Conservation (phyloP, 2,113 vertebrate genomes). For the Sceloporus tristichus region DNA sequence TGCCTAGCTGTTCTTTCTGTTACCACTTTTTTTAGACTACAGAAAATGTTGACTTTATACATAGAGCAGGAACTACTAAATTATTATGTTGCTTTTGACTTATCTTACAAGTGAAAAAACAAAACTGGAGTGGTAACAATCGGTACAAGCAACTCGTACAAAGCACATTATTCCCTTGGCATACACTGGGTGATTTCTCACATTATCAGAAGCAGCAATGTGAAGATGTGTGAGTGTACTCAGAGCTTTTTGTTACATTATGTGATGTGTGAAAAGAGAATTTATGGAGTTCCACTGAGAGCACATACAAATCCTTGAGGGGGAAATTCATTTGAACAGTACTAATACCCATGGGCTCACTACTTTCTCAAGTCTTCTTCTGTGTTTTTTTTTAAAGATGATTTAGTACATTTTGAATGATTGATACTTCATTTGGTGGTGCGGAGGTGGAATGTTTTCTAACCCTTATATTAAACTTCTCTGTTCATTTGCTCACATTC, state of each 20-base stretch:
- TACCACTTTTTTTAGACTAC: background rate
- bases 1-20: background rate
- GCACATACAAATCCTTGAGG: background rate
- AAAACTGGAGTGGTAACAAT: background rate
- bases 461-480: background rate
- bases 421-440: background rate
- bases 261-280: conserved; percentile 8
- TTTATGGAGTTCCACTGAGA: background rate
- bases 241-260: background rate
- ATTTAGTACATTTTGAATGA: background rate
- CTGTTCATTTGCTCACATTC: background rate
- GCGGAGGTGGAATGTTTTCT: background rate
- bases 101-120: background rate
- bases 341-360: background rate
- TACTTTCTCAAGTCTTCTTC: background rate
- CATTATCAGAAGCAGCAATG: conserved; percentile 6
- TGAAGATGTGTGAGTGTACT: background rate
- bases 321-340: background rate
- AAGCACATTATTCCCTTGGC: background rate
- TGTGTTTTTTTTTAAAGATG: background rate
- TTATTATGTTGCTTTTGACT: background rate
- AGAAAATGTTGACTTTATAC: background rate
- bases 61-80: background rate
- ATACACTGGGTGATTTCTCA: background rate
- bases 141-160: too few relatives aligned